Base-by-base conservation (phyloP, 2,888 invertebrate genomes). In the Falcaria lacertinaria region DNA sequence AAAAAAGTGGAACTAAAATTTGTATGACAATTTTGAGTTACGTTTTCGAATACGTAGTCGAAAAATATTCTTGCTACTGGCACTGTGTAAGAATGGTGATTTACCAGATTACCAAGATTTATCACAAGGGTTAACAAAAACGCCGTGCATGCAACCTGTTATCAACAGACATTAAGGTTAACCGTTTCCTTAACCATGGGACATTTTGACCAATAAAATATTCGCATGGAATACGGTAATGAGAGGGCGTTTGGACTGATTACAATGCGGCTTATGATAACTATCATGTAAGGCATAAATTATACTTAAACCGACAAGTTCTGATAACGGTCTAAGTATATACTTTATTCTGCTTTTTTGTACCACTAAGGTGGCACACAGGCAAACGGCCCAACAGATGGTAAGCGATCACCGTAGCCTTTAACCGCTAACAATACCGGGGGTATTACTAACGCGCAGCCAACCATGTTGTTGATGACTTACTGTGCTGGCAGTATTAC, bases 141-240 rank as follows among this genome's bases (percentile, higher is more conserved):
- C 17, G 14, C 25, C 15, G 15, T 22, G 16, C 15, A 37, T 14
- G 22, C 14, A 56, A 50, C 54, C 52, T 32, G 39, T 43, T 45
- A 62, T 68, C 59, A 62, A 39, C 32, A 15, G 17, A 48, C 54
- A 67, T 66, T 66, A 67, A 67, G 48, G 50, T 49, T 54, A 58
- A 62, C 44, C 22, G 50, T 56, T 59, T 46, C 45, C 54, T 45
- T 54, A 50, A 54, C 40, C 45, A 40, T 48, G 48, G 39, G 37
- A 52, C 50, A 54, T 57, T 56, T 50, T 42, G 43, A 39, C 36
- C 33, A 35, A 40, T 35, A 15, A 33, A 36, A 36, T 40, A 17
- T 39, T 34, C 35, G 16, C 25, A 47, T 54, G 53, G 52, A 48
- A 43, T 33, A 33, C 8, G n/a, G 6, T 53, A 62, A 62, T 56